These are phyloP conservation scores for Bombus ignitus DNA, from an alignment of 1,140 invertebrate species.

Conservation along the genomic window DNA sequence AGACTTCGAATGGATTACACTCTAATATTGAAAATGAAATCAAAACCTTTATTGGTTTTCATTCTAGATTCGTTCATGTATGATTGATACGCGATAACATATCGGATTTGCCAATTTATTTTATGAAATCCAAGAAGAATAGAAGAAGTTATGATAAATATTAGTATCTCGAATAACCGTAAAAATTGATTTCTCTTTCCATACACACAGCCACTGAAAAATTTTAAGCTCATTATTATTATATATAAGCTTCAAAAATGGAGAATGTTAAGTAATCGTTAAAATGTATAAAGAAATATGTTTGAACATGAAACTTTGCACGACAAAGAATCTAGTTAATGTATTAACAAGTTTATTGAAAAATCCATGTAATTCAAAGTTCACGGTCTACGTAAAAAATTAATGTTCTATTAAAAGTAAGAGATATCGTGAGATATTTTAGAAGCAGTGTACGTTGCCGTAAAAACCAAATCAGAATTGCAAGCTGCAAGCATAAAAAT, in stretches of 20 bases:
- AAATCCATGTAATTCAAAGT: too few relatives aligned
- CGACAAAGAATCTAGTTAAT: too few relatives aligned
- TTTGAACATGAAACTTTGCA: too few relatives aligned
- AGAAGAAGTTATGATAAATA: neutral
- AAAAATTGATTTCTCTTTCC: neutral
- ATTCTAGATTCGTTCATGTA: neutral
- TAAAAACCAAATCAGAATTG: neutral
- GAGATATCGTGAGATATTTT: neutral
- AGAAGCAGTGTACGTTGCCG: too few relatives aligned
- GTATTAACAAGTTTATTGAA: too few relatives aligned
- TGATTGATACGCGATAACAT: neutral
- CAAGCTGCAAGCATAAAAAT: neutral
- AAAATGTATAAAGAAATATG: neutral
- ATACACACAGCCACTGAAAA: neutral
- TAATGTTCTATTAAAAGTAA: neutral
- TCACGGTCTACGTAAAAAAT: neutral
- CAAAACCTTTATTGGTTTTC: neutral
- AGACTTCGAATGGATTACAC: neutral
- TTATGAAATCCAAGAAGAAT: neutral
- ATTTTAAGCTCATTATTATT: neutral
- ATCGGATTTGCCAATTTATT: neutral
- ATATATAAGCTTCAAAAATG: neutral
- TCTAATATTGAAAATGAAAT: neutral
- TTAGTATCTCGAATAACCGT: neutral
- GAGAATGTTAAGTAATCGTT: neutral